phyloP scores from a whole-genome alignment of 2,797 vertebrate species.

The Capromys pilorides region DNA sequence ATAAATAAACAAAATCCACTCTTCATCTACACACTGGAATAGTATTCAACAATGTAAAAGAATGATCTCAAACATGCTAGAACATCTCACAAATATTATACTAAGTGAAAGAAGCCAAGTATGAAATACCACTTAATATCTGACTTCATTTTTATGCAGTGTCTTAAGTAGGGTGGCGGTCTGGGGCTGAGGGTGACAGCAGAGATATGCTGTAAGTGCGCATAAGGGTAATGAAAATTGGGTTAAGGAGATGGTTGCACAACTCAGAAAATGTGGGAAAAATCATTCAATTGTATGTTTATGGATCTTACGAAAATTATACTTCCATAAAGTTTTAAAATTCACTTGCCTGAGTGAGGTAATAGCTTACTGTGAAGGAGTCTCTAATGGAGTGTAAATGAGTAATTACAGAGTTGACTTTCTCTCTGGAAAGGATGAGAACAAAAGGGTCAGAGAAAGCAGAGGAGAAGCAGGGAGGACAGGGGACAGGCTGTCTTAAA shows the following conservation, averaged over 20 bases:
- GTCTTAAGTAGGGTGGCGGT: not conserved
- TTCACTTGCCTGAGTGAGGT: not conserved
- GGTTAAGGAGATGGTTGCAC: not conserved
- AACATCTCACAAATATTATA: not conserved
- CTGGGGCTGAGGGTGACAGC: not conserved
- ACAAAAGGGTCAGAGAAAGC: not conserved
- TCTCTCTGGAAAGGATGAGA: not conserved
- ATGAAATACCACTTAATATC: not conserved
- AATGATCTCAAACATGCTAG: not conserved
- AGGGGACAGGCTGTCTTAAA: not conserved
- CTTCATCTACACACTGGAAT: not conserved
- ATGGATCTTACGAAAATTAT: constrained; percentile 10
- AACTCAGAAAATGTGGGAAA: not conserved
- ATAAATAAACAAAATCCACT: not conserved
- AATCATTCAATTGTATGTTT: not conserved
- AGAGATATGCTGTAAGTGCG: not conserved
- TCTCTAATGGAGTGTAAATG: not conserved
- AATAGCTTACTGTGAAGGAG: not conserved
- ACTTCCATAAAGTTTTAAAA: not conserved
- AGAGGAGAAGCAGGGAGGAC: not conserved
- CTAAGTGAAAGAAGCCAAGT: not conserved
- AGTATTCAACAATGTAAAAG: not conserved
- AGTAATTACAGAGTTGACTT: not conserved
- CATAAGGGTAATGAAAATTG: not conserved
- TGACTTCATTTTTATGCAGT: not conserved